Percentiles rank a stretch among this genome's conserved stretches.
phyloP scores from a whole-genome alignment of 2,113 vertebrate species.

The Neogobius melanostomus region DNA sequence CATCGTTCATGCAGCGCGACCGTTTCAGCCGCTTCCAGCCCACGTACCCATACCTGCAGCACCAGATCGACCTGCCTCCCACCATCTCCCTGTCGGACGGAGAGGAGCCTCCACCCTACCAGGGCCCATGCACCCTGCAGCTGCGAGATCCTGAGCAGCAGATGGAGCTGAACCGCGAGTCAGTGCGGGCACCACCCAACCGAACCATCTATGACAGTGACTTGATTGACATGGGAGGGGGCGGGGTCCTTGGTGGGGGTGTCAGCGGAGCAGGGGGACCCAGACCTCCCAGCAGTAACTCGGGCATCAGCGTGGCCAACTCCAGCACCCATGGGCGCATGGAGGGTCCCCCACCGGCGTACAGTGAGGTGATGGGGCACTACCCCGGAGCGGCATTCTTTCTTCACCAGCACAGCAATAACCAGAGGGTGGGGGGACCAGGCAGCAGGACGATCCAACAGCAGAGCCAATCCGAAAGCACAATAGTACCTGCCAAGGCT shows the following conservation, averaged over 20 bases:
- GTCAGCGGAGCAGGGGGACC: constrained; percentile 77
- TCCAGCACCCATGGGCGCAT: constrained; percentile 87
- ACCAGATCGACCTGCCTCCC: constrained; percentile 95
- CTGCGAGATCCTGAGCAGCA: constrained; percentile 96
- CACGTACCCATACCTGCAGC: constrained; percentile 94
- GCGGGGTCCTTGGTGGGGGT: constrained; percentile 50
- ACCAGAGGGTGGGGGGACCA: constrained; percentile 57
- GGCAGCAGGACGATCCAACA: constrained; percentile 84
- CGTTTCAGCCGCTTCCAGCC: constrained; percentile 96
- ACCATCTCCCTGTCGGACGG: constrained; percentile 96
- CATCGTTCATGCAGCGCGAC: constrained; percentile 91
- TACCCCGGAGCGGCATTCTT: constrained; percentile 88
- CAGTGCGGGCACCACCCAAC: constrained; percentile 94
- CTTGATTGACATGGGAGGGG: constrained; percentile 88
- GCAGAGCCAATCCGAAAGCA: constrained; percentile 87
- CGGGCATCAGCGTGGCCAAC: constrained; percentile 91
- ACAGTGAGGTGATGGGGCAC: constrained; percentile 96
- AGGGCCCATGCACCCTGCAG: constrained; percentile 92
- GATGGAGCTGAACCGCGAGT: constrained; percentile 96
- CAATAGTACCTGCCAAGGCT: constrained; percentile 85
- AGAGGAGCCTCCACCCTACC: constrained; percentile 94
- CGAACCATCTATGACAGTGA: constrained; percentile 98
- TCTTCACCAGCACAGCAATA: constrained; percentile 93
- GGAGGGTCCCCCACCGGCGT: constrained; percentile 92
- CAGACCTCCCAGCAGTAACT: constrained; percentile 93